Percentiles rank a stretch among this genome's conserved stretches.
Conservation (phyloP, 2,797 vertebrate species). For the Natrix natrix region DNA sequence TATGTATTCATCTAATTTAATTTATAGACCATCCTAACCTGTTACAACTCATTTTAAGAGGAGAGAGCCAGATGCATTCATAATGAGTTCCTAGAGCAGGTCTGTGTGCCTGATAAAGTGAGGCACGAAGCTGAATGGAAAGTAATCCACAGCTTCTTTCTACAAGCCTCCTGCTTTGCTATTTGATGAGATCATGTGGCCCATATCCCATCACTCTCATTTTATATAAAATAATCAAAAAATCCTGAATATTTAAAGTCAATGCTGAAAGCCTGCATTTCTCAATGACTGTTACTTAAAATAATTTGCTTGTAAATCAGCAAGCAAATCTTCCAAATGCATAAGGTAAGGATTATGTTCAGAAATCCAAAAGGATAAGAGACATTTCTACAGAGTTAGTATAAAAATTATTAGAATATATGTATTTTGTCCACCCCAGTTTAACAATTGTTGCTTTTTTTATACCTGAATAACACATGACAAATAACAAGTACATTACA, state of each 20-base stretch:
- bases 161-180: background rate
- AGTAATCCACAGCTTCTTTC: background rate
- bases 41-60: background rate
- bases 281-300: background rate
- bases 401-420: background rate
- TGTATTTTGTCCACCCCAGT: constrained; percentile 44
- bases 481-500: background rate
- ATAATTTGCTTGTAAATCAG: background rate
- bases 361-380: background rate
- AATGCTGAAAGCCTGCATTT: background rate
- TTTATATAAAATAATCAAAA: background rate
- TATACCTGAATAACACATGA: background rate
- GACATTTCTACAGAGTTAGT: background rate
- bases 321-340: background rate
- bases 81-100: background rate
- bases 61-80: background rate
- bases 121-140: background rate
- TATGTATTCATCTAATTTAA: background rate
- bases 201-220: background rate
- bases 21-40: background rate
- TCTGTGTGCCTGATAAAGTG: background rate
- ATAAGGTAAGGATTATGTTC: background rate
- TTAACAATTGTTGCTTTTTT: constrained; percentile 28
- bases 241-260: background rate
- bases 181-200: background rate